These are phyloP conservation scores for Limnothrissa miodon DNA, from an alignment of 2,113 vertebrate genomes.

Conservation along the genomic window DNA sequence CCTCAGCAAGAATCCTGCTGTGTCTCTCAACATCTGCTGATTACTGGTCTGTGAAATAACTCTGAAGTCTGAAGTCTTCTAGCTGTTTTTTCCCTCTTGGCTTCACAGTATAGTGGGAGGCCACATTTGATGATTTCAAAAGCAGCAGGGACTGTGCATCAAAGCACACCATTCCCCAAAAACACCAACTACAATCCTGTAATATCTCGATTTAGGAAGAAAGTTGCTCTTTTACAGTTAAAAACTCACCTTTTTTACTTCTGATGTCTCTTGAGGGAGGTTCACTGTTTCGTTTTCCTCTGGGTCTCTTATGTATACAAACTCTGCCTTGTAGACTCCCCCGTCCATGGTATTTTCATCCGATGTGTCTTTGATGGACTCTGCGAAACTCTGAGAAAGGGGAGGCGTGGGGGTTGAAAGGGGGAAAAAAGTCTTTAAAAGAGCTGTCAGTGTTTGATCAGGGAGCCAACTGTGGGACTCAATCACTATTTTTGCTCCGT, in stretches of 20 bases:
- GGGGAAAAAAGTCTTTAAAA: background rate
- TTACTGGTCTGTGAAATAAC: background rate
- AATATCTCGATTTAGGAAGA: background rate
- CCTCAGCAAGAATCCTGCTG: background rate
- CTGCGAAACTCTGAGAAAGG: constrained; percentile 53
- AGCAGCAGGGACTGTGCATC: background rate
- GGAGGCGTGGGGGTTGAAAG: background rate
- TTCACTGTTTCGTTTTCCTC: constrained; percentile 69
- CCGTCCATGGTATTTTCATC: constrained; percentile 70
- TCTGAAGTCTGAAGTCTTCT: background rate
- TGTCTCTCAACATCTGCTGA: background rate
- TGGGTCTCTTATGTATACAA: constrained; percentile 78
- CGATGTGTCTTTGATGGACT: constrained; percentile 36
- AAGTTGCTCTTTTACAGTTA: background rate
- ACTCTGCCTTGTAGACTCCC: constrained; percentile 82
- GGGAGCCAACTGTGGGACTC: constrained; percentile 42
- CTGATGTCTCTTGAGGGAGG: constrained; percentile 22
- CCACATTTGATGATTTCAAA: constrained; percentile 6
- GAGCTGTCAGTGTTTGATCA: background rate
- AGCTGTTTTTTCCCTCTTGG: background rate
- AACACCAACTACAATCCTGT: background rate
- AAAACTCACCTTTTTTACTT: constrained; percentile 8
- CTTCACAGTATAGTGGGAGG: constrained; percentile 1
- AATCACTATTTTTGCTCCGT: constrained; percentile 41
- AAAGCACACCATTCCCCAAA: background rate